Evolutionary conservation across 2,888 invertebrate genomes (phyloP).

Genomic region (Carterocephalus palaemon): DNA sequence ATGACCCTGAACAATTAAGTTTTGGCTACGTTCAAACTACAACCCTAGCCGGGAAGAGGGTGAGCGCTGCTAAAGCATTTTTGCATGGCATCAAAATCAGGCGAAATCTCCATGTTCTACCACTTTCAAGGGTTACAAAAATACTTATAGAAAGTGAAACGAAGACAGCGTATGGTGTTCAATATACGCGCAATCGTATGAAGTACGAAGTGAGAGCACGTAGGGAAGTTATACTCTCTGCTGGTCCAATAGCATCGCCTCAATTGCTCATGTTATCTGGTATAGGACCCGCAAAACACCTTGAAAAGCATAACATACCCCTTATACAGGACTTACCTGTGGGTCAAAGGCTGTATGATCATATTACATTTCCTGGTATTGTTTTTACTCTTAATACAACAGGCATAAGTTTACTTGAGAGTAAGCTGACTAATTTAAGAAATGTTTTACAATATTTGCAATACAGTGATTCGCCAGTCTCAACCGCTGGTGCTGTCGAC

Average conservation of each 20-base stretch:
- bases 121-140: slow-evolving; percentile 81
- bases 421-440: slow-evolving; percentile 35
- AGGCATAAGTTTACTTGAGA: slow-evolving; percentile 53
- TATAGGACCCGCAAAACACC: slow-evolving; percentile 75
- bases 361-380: slow-evolving; percentile 75
- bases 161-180: slow-evolving; percentile 83
- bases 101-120: slow-evolving; percentile 83
- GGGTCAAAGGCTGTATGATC: slow-evolving; percentile 83
- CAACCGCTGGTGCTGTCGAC: slow-evolving; percentile 82
- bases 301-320: slow-evolving; percentile 75
- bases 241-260: slow-evolving; percentile 92
- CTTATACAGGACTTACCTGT: slow-evolving; percentile 82
- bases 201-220: slow-evolving; percentile 76
- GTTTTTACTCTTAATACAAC: slow-evolving; percentile 63
- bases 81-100: slow-evolving; percentile 80
- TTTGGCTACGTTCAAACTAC: slow-evolving; percentile 83
- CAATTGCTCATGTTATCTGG: slow-evolving; percentile 94
- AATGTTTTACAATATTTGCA: slow-evolving; percentile 49
- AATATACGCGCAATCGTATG: slow-evolving; percentile 78
- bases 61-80: slow-evolving; percentile 83
- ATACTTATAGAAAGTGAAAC: slow-evolving; percentile 82
- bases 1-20: slow-evolving; percentile 80
- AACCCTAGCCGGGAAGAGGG: slow-evolving; percentile 78
- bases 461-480: slow-evolving; percentile 63
- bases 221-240: slow-evolving; percentile 91